Base-by-base conservation (phyloP, 2,797 vertebrate genomes). In the Microcaecilia unicolor region DNA sequence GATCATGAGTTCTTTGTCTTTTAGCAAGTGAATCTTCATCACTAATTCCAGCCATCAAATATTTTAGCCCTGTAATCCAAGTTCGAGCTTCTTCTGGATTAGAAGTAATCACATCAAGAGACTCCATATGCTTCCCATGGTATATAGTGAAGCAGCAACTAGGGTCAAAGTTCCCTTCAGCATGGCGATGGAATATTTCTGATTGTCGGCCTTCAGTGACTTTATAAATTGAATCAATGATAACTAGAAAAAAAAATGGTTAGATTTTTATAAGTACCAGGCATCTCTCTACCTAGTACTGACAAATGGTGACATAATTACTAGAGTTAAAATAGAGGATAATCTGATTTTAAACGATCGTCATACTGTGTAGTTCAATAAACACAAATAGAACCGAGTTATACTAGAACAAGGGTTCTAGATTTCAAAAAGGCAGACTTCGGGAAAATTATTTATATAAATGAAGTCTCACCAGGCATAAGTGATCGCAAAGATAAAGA, bases 171-270 rank as follows among this genome's bases (percentile, higher is more conserved):
- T 60, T 88, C 15, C 92, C 90, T 15, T 97, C 94, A 0, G 87
- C 77, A 19, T 93, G 92, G 6, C 93, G 88, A 57, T 95, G 91
- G 70, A 98, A 97, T 59, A 93, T 87, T 55, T 95, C 91, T 0
- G 93, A 97, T 37, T 95, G 96, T 15, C 80, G 78, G 2, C 96
- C 93, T 58, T 98, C 94, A 0, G 90, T 90, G 53, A 99, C 96
- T 80, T 98, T 97, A 82, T 96, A 98, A 55, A 99, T 91, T 4
- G 93, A 97, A 67, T 99, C 96, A 1, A 99, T 98, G 61, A 92
- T 87, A 51, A 99, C 96, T 99, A 68, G 0, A 41, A 33, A 22
- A 25, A 31, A 26, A 47, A 33, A 10, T 6, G 30, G 27, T n/a
- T 29, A 25, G 8, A 40, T 0, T n/a, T 0, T n/a, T n/a, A n/a